Base-by-base conservation (phyloP, 2,888 invertebrate genomes). In the Lasioglossum lativentre region DNA sequence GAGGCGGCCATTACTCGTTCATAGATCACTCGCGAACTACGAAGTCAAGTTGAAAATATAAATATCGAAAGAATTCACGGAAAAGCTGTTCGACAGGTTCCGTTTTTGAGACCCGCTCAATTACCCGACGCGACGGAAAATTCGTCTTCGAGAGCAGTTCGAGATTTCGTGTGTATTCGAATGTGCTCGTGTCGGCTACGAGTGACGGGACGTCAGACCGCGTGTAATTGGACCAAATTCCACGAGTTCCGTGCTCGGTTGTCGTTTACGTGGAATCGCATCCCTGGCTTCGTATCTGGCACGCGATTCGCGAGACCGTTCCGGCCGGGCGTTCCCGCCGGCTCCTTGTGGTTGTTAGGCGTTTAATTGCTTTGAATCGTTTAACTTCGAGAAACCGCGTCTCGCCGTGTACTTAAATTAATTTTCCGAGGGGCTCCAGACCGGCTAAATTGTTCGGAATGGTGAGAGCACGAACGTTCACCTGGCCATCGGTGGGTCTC, bases 191-290 rank as follows among this genome's bases (percentile, higher is more conserved):
- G 75, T 23, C 71, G 56, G 42, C 72, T 84, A 85, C 78, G 85
- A 90, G 81, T 81, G 89, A 89, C 90, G 74, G 78, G 80, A 83
- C 85, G 86, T 90, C 88, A 81, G 77, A 74, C 47, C 72, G 75
- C 75, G 74, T 75, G 89, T 91, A 91, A 91, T 91, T 91, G 91
- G 88, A 56, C 81, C 86, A 74, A 85, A 90, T 89, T 85, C 87
- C 88, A 63, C 82, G 85, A 83, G 85, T 88, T 76, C 87, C 80
- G 75, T 66, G 79, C 66, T 77, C 63, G 81, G 23, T 78, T 81
- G 85, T 90, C 83, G 85, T 82, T 85, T 78, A 68, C 66, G 75
- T n/a, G 82, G 83, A 47, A 70, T 68, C 79, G 73, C 47, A 70
- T 82, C 81, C 56, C 34, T 19, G 56, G 16, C 23, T 82, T 80